Base-by-base conservation (phyloP, 2,888 invertebrate genomes). In the Parasteatoda lunata region DNA sequence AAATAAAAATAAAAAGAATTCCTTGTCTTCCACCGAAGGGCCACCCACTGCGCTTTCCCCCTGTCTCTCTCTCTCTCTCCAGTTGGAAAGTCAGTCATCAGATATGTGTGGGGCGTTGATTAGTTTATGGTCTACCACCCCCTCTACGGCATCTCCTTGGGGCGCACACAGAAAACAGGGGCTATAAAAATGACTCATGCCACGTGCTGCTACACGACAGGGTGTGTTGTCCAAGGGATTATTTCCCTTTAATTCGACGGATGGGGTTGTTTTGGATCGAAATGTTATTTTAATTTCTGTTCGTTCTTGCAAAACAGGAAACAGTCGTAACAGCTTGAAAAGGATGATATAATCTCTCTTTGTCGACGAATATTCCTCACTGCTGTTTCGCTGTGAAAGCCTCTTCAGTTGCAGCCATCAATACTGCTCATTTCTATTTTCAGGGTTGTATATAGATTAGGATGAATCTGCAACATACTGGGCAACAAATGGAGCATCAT, bases 181-280 rank as follows among this genome's bases (percentile, higher is more conserved):
- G 83, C 77, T 68, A 86, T 86, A 86, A 77, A 84, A 72, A 65
- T 86, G 85, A 86, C 65, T 86, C 85, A 86, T 70, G 66, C 68
- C 84, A 79, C 84, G 84, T 85, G 84, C 72, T 75, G 69, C 71
- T 30, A 69, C 51, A 78, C 66, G 64, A 75, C 30, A 30, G 30
- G 30, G 30, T 30, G 30, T 30, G 48, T 73, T 69, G 51, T 69
- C 77, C 77, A 47, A 30, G 71, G 66, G 76, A 65, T 49, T 59
- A 70, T 77, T 84, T 77, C 72, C 77, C 65, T 66, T 47, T 59
- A 11, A 45, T 48, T 59, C 45, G 51, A 47, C 64, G 64, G 47
- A 48, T 5, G 30, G 76, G 65, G 64, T 47, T 70, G 52, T 75
- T 86, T 30, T 30, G 30, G 30, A 30, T 30, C 30, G 30, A 30